phyloP scores from a whole-genome alignment of 2,797 vertebrate genomes.

The Liparis tanakae region DNA sequence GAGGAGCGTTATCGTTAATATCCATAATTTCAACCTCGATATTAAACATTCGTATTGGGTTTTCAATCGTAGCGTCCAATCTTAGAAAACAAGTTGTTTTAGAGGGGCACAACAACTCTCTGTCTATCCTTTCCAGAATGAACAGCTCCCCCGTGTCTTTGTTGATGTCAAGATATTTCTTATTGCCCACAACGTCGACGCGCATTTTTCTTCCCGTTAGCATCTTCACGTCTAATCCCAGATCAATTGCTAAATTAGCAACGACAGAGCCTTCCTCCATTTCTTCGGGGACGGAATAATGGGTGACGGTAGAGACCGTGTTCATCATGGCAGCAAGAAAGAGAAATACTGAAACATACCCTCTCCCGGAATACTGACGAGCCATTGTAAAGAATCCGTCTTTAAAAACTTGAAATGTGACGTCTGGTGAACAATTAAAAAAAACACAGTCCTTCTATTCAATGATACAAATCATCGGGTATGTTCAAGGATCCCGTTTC shows the following conservation, averaged over 20 bases:
- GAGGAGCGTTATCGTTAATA: conserved; percentile 69
- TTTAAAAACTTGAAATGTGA: neutral
- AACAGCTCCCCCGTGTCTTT: conserved; percentile 71
- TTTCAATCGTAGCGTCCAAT: conserved; percentile 73
- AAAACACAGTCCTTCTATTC: neutral
- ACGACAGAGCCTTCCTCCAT: conserved; percentile 79
- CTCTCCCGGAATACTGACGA: neutral
- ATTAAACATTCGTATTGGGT: conserved; percentile 73
- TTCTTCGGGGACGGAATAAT: conserved; percentile 82
- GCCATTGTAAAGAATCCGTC: conserved; percentile 14
- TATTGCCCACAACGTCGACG: conserved; percentile 72
- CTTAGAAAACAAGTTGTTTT: conserved; percentile 65
- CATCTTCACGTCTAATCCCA: conserved; percentile 70
- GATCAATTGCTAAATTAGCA: conserved; percentile 79
- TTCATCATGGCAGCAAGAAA: conserved; percentile 22
- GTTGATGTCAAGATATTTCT: conserved; percentile 76
- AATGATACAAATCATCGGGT: too few species aligned
- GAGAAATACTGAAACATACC: conserved; percentile 43
- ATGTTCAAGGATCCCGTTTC: neutral
- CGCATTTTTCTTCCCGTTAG: conserved; percentile 65
- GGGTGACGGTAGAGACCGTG: conserved; percentile 60
- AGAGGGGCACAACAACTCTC: conserved; percentile 51
- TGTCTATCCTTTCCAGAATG: conserved; percentile 69
- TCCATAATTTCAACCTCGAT: conserved; percentile 72
- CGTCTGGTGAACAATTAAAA: neutral